Percentiles rank a stretch among this genome's conserved stretches.
These are phyloP conservation scores for Lampris incognitus DNA, from an alignment of 2,113 vertebrate genomes.

Conservation along the genomic window DNA sequence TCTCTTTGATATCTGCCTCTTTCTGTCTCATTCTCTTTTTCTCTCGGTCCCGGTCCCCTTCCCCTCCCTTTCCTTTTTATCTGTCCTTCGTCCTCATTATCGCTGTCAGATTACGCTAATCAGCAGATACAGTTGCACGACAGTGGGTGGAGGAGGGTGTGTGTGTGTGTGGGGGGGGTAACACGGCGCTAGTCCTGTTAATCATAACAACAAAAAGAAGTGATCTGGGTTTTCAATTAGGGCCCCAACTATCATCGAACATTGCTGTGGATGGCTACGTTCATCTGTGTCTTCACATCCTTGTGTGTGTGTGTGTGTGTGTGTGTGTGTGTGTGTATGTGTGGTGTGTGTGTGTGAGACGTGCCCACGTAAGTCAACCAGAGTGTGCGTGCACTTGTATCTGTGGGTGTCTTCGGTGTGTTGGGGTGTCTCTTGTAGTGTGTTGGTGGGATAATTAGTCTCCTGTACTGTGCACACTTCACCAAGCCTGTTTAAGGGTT, in stretches of 20 bases:
- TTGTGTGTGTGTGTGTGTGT: conserved; percentile 50
- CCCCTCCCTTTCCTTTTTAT: conserved; percentile 69
- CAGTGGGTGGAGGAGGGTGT: conserved; percentile 36
- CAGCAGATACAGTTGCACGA: conserved; percentile 89
- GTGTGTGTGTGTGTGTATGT: conserved; percentile 40
- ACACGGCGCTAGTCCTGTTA: conserved; percentile 85
- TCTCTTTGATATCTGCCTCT: conserved; percentile 92
- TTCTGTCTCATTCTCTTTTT: conserved; percentile 77
- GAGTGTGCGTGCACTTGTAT: neutral
- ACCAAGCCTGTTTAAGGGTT: conserved; percentile 99
- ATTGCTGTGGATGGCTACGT: neutral
- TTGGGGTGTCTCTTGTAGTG: conserved; percentile 38
- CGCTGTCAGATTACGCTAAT: conserved; percentile 80
- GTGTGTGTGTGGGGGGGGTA: conserved; percentile 44
- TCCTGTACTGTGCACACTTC: conserved; percentile 89
- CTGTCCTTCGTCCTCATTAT: conserved; percentile 67
- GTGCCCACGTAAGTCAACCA: too few relatives aligned
- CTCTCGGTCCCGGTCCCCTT: conserved; percentile 20
- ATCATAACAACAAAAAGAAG: conserved; percentile 86
- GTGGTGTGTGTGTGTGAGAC: conserved; percentile 23
- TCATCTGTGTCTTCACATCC: conserved; percentile 24
- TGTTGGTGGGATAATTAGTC: conserved; percentile 75
- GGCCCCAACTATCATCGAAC: conserved; percentile 75
- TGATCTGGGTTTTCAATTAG: conserved; percentile 96
- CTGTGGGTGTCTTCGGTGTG: neutral